These are phyloP conservation scores for Drosophila eohydei DNA, from an alignment of 2,888 invertebrate genomes.

Conservation along the genomic window DNA sequence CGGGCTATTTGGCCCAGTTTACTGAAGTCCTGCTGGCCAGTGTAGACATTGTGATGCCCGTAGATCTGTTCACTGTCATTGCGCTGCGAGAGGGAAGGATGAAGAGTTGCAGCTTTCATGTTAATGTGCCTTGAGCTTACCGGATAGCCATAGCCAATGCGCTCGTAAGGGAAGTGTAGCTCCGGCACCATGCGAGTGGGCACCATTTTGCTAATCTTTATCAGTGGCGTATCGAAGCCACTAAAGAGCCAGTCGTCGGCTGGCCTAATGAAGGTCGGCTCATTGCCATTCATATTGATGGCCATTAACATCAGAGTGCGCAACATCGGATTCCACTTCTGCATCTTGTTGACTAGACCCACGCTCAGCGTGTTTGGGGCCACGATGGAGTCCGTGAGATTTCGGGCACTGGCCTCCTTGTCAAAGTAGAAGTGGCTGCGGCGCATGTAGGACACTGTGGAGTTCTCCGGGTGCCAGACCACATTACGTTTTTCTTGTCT, in stretches of 20 bases:
- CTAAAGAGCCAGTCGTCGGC: constrained; percentile 90
- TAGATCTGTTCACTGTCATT: constrained; percentile 87
- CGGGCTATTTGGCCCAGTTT: constrained; percentile 89
- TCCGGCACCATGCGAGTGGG: constrained; percentile 86
- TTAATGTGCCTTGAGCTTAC: constrained; percentile 81
- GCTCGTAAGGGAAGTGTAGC: constrained; percentile 88
- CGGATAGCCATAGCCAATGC: constrained; percentile 93
- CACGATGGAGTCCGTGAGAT: constrained; percentile 60
- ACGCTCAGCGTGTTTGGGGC: constrained; percentile 69
- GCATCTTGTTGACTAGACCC: constrained; percentile 60
- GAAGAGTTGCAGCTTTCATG: too few species aligned
- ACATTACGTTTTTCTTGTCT: constrained; percentile 89
- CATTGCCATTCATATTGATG: constrained; percentile 86
- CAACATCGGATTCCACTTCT: constrained; percentile 63
- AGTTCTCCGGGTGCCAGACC: constrained; percentile 89
- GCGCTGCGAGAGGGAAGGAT: constrained; percentile 86
- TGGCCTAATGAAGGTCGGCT: constrained; percentile 87
- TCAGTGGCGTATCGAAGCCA: constrained; percentile 91
- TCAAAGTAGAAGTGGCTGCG: constrained; percentile 88
- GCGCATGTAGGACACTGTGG: constrained; percentile 90
- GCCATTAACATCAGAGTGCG: constrained; percentile 86
- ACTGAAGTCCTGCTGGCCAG: constrained; percentile 87
- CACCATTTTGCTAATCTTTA: constrained; percentile 85
- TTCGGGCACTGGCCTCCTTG: constrained; percentile 55
- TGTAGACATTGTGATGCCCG: constrained; percentile 89